Conservation (phyloP, 2,797 vertebrate species). For the Sebastes matsubarae region DNA sequence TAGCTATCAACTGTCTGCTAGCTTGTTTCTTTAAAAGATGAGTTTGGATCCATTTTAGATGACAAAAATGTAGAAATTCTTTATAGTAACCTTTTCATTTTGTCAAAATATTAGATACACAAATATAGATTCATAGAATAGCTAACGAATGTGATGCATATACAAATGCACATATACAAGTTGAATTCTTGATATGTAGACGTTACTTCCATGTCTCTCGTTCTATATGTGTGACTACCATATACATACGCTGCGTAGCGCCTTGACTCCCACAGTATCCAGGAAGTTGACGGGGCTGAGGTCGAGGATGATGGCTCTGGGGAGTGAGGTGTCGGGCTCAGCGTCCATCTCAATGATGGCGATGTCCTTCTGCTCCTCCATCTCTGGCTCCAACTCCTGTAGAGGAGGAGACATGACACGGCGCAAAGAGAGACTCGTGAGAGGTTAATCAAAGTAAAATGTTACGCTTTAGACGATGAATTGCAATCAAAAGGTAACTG, state of each 20-base stretch:
- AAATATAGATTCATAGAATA: background rate
- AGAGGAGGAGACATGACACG: too few relatives aligned
- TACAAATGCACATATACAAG: background rate
- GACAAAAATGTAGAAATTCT: background rate
- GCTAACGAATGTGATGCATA: background rate
- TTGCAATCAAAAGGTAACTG: background rate
- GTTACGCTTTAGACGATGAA: background rate
- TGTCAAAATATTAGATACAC: background rate
- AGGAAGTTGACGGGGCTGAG: constrained; percentile 90
- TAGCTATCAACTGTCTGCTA: background rate
- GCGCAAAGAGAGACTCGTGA: too few relatives aligned
- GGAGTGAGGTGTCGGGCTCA: constrained; percentile 58
- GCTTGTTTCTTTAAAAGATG: background rate
- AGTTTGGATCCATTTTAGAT: background rate
- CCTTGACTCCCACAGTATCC: constrained; percentile 92
- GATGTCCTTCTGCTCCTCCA: constrained; percentile 21
- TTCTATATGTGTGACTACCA: background rate
- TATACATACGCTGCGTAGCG: constrained; percentile 84
- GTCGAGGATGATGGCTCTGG: constrained; percentile 88
- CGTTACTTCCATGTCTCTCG: background rate
- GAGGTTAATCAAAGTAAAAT: too few relatives aligned
- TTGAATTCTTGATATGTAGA: background rate
- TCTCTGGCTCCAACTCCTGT: constrained; percentile 46
- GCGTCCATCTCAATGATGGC: constrained; percentile 51
- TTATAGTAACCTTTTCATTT: background rate